A percentile compares a stretch with the other conserved stretches of the same genome.
These are phyloP conservation scores for Drosophila peninsularis DNA, from an alignment of 2,888 invertebrate species.

Conservation along the genomic window DNA sequence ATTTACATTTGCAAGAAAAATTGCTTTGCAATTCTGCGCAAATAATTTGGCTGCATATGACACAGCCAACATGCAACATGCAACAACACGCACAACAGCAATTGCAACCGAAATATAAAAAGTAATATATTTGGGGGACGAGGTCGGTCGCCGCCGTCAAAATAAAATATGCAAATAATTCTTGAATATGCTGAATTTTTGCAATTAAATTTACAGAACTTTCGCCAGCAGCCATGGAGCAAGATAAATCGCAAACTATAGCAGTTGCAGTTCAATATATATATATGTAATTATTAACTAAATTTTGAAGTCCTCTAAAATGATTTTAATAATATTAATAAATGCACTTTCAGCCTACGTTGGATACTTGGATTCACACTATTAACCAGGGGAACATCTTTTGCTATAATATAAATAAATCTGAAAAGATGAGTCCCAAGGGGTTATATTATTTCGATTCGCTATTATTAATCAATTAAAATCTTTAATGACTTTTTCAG, in stretches of 20 bases:
- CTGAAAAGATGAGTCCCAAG: too few species aligned
- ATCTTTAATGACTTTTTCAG: too few species aligned
- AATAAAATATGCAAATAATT: conserved; percentile 32
- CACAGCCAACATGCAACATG: conserved; percentile 20
- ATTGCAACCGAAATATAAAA: conserved; percentile 4
- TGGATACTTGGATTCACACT: too few species aligned
- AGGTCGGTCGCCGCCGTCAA: not conserved
- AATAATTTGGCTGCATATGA: conserved; percentile 51
- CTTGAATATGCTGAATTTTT: conserved; percentile 16
- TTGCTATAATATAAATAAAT: too few species aligned
- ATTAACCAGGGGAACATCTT: too few species aligned
- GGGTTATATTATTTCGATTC: too few species aligned
- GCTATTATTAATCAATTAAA: too few species aligned
- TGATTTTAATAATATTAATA: too few species aligned
- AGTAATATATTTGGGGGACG: conserved; percentile 1
- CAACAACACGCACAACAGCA: conserved; percentile 10
- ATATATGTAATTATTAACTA: too few species aligned
- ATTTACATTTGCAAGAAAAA: conserved; percentile 59
- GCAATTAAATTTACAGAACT: conserved; percentile 18
- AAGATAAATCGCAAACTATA: not conserved
- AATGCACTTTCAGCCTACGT: too few species aligned
- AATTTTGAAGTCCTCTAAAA: too few species aligned
- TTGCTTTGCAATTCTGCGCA: conserved; percentile 51
- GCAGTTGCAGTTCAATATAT: not conserved
- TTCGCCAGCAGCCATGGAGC: not conserved